Base-by-base conservation (phyloP, 2,113 vertebrate genomes). In the Ornithorhynchus anatinus region DNA sequence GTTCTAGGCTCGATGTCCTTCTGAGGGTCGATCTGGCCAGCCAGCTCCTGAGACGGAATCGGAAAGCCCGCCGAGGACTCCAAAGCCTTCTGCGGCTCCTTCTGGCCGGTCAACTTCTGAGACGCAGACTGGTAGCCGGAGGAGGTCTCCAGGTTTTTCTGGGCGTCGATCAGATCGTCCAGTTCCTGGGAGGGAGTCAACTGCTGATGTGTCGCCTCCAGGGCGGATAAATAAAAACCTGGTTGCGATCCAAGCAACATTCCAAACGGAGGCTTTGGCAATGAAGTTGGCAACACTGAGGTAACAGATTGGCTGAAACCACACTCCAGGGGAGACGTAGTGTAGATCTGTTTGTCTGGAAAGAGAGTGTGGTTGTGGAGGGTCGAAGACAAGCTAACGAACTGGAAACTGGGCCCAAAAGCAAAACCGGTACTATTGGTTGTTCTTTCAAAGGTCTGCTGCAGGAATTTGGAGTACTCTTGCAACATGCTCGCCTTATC, bases 121-220 rank as follows among this genome's bases (percentile, higher is more conserved):
- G 96, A 92, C 77, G 96, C 89, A 2, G 98, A 91, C 90, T 93
- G 94, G 92, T 96, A 98, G 79, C 89, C 92, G 2, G 96, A 95
- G 1, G 97, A 96, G 79, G 95, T 93, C 74, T 95, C 94, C 73
- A 95, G 73, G 59, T 82, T 92, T 89, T 95, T 95, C 90, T 98
- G 96, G 1, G 98, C 96, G 90, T 99, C 98, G 57, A 99, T 91
- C 92, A 99, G 96, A 76, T 99, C 98, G 14, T 96, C 97, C 85
- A 99, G 94, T 95, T 99, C 98, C 94, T 99, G 98, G 76, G 98
- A 99, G 48, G 98, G 98, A 69, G 97, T 99, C 88, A 99, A 93
- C 94, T 99, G 97, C 94, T 99, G 98, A 94, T 98, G 97, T 58
- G 93, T 89, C 42, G 96, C 86, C 79, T 98, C 98, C 91, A 98